Conservation (phyloP, 2,888 invertebrate species). For the Cephus pulcher region DNA sequence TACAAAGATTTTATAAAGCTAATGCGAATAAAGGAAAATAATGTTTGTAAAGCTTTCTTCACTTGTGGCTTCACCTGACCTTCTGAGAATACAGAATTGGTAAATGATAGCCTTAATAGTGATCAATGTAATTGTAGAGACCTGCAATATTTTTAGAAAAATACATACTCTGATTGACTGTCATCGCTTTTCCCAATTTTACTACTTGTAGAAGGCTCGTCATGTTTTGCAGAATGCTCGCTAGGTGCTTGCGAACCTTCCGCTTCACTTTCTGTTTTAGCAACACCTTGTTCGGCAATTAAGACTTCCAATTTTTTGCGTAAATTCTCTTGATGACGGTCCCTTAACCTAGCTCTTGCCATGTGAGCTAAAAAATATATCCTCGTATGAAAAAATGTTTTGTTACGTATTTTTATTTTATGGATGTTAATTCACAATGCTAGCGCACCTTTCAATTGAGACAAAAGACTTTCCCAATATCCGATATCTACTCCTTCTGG, state of each 20-base stretch:
- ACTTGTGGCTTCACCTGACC: too few species aligned
- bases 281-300: conserved; percentile 85
- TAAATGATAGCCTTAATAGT: too few species aligned
- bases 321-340: conserved; percentile 92
- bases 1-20: neutral
- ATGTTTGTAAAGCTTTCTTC: neutral
- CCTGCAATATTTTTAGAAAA: too few species aligned
- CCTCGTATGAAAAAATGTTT: too few species aligned
- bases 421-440: neutral
- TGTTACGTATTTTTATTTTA: too few species aligned
- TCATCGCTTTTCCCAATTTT: conserved; percentile 58
- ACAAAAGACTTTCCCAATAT: conserved; percentile 97
- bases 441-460: conserved; percentile 84
- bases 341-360: conserved; percentile 90
- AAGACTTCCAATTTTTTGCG: conserved; percentile 88
- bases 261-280: conserved; percentile 59
- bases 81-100: too few species aligned
- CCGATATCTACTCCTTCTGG: conserved; percentile 94
- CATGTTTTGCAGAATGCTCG: conserved; percentile 52
- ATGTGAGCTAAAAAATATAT: conserved; percentile 78
- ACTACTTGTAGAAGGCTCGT: conserved; percentile 43
- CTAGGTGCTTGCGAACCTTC: conserved; percentile 51
- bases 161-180: conserved; percentile 53
- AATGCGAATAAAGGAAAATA: conserved; percentile 1
- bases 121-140: too few species aligned